These are phyloP conservation scores for Leptinotarsa texana DNA, from an alignment of 1,140 invertebrate genomes.

Conservation along the genomic window DNA sequence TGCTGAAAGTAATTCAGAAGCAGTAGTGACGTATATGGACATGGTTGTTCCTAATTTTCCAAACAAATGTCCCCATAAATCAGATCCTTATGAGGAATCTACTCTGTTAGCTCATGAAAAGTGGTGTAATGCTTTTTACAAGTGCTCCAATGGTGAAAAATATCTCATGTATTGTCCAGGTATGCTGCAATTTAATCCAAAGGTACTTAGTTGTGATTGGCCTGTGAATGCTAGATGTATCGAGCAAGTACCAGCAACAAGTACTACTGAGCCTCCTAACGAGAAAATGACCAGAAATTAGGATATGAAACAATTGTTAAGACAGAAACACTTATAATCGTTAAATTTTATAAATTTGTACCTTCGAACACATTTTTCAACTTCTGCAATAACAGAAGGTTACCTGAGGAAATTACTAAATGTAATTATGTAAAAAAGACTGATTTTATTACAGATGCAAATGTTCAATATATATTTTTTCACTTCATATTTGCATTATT, in stretches of 20 bases:
- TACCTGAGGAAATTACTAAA: too few species aligned
- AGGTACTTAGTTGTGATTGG: conserved; percentile 33
- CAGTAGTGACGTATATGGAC: neutral
- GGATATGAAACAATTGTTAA: too few species aligned
- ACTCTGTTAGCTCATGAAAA: conserved; percentile 57
- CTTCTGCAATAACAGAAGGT: too few species aligned
- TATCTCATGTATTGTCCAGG: conserved; percentile 56
- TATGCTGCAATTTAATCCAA: conserved; percentile 1
- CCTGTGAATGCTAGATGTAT: conserved; percentile 10
- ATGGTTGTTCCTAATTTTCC: neutral
- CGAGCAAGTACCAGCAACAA: conserved; percentile 6
- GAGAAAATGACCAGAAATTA: neutral
- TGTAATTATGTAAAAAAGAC: too few species aligned
- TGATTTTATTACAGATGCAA: too few species aligned
- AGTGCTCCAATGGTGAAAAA: conserved; percentile 59
- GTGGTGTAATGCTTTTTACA: conserved; percentile 61
- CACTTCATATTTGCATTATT: too few species aligned
- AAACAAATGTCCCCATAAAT: neutral
- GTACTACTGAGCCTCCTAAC: neutral
- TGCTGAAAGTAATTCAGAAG: neutral
- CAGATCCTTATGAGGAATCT: conserved; percentile 23
- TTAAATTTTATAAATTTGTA: too few species aligned
- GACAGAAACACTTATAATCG: too few species aligned
- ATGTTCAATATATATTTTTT: too few species aligned
- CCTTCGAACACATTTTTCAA: too few species aligned